Conservation (phyloP, 1,140 invertebrate genomes). For the Neotoxoptera formosana region DNA sequence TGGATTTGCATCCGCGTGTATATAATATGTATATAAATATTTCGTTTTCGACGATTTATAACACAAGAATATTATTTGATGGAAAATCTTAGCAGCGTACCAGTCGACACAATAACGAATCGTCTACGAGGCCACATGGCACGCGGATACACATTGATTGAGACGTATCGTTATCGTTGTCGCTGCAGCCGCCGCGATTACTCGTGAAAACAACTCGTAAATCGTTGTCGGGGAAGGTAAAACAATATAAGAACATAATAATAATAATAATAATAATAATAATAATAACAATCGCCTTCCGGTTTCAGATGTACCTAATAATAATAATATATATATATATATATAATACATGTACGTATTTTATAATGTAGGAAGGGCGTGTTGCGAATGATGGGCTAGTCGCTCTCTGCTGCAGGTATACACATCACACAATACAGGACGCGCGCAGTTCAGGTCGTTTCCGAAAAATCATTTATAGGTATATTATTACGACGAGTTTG, state of each 20-base stretch:
- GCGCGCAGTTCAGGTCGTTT: not conserved
- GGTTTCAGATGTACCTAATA: not conserved
- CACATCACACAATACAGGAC: too few species aligned
- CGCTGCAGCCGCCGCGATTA: not conserved
- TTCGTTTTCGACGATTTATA: not conserved
- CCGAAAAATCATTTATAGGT: constrained; percentile 6
- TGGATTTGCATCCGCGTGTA: not conserved
- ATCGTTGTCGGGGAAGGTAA: not conserved
- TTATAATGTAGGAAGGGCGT: constrained; percentile 25
- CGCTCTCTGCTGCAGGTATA: not conserved
- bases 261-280: not conserved
- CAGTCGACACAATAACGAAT: not conserved
- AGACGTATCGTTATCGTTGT: not conserved
- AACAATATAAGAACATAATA: not conserved
- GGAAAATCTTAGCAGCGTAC: not conserved
- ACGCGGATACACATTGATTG: too few species aligned
- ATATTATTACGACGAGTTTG: not conserved
- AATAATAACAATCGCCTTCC: constrained; percentile 17
- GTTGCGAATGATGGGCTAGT: constrained; percentile 25
- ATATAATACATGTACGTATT: not conserved
- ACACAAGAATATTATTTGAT: not conserved
- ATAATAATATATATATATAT: not conserved
- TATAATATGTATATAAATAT: too few species aligned
- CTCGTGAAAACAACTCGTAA: not conserved
- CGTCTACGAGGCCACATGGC: not conserved